Conservation (phyloP, 1,140 invertebrate genomes). For the Papilio helenus region DNA sequence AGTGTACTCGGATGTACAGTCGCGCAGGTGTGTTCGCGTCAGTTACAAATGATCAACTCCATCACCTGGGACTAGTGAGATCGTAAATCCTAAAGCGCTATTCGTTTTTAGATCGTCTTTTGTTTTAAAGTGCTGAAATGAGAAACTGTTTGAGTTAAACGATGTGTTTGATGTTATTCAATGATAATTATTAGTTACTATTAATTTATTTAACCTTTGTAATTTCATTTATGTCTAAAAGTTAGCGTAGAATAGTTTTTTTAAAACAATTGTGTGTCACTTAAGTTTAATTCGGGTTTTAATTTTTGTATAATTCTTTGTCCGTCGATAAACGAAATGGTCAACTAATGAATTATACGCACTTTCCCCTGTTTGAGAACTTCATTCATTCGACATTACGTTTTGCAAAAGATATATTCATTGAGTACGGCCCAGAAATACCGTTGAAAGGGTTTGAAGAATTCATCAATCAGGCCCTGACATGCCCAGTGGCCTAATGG, state of each 20-base stretch:
- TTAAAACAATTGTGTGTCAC: too few relatives aligned
- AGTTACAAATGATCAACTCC: conserved; percentile 28
- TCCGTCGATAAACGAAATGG: too few relatives aligned
- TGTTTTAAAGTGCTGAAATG: conserved; percentile 7
- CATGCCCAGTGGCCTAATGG: conserved; percentile 56
- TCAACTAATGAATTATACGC: neutral
- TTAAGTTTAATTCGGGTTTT: too few relatives aligned
- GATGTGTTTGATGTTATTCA: neutral
- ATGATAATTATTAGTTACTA: neutral
- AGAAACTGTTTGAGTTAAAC: neutral
- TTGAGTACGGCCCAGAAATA: conserved; percentile 31
- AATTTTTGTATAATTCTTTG: too few relatives aligned
- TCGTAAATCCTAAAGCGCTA: neutral
- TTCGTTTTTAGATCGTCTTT: neutral
- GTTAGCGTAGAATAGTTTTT: too few relatives aligned
- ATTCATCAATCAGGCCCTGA: conserved; percentile 63
- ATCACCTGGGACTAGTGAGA: conserved; percentile 21
- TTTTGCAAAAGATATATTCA: conserved; percentile 31
- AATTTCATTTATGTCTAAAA: too few relatives aligned
- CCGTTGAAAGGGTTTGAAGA: conserved; percentile 50
- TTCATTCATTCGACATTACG: neutral
- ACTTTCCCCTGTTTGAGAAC: neutral
- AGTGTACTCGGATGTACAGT: neutral
- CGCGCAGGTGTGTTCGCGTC: conserved; percentile 13
- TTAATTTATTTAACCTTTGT: neutral